A percentile compares a stretch with the other conserved stretches of the same genome.
These are phyloP conservation scores for Martes martes DNA, from an alignment of 2,113 vertebrate genomes.

Conservation along the genomic window DNA sequence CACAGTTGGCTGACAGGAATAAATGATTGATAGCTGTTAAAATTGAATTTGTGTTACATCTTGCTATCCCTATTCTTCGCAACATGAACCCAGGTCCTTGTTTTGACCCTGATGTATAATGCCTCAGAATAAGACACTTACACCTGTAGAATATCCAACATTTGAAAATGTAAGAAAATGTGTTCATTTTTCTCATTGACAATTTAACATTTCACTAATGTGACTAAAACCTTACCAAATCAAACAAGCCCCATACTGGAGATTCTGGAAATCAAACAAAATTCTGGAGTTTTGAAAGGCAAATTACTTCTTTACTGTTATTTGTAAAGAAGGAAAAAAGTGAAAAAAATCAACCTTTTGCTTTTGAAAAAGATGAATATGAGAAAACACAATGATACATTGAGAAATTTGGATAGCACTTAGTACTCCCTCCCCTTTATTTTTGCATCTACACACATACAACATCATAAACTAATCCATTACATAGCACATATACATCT, in stretches of 20 bases:
- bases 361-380: background rate
- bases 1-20: background rate
- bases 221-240: background rate
- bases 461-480: conserved; percentile 17
- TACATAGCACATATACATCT: background rate
- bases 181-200: background rate
- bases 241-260: background rate
- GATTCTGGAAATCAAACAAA: background rate
- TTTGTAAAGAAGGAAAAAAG: background rate
- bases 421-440: accelerated
- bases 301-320: background rate
- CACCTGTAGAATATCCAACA: background rate
- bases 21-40: background rate
- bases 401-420: background rate
- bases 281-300: background rate
- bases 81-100: background rate
- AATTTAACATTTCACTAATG: background rate
- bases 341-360: background rate
- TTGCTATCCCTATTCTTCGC: background rate
- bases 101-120: background rate
- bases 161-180: background rate
- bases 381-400: background rate
- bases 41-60: background rate
- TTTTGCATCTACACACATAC: background rate
- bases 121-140: background rate